These are phyloP conservation scores for Rhagophthalmus giganteus DNA, from an alignment of 2,888 invertebrate genomes.

Conservation along the genomic window DNA sequence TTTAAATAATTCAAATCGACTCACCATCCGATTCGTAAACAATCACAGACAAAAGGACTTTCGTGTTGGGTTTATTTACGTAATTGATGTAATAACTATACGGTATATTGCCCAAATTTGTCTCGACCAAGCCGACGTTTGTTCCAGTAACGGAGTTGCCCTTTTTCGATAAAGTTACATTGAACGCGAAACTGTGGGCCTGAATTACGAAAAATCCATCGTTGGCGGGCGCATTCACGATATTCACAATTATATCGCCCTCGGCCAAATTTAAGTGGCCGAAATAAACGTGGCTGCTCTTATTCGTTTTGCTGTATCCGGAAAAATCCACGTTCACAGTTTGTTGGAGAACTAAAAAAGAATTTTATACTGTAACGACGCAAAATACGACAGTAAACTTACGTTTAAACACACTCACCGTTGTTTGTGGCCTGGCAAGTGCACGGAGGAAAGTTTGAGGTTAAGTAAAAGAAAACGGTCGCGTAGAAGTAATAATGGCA, in stretches of 20 bases:
- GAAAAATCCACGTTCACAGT: conserved; percentile 39
- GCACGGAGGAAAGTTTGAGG: conserved; percentile 3
- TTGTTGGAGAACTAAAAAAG: conserved; percentile 10
- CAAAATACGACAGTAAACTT: not conserved
- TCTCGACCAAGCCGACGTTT: conserved; percentile 62
- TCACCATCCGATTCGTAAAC: conserved; percentile 53
- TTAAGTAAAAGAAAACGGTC: conserved; percentile 6
- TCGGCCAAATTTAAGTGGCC: conserved; percentile 36
- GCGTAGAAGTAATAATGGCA: not conserved
- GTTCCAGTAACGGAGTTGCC: conserved; percentile 60
- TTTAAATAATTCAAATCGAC: conserved; percentile 1
- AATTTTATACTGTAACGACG: not conserved
- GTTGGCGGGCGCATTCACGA: conserved; percentile 55
- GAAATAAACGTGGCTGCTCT: conserved; percentile 42
- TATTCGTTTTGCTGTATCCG: conserved; percentile 36
- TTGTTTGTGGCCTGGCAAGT: not conserved
- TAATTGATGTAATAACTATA: conserved; percentile 56
- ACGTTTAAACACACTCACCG: not conserved
- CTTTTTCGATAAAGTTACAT: conserved; percentile 61
- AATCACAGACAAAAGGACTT: conserved; percentile 58
- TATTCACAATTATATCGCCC: conserved; percentile 42
- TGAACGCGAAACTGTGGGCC: conserved; percentile 64
- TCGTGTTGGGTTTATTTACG: conserved; percentile 35
- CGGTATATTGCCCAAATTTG: conserved; percentile 22
- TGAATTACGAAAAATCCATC: conserved; percentile 65